Evolutionary conservation across 1,140 invertebrate species (phyloP).

Genomic region (Saccostrea glomerata): DNA sequence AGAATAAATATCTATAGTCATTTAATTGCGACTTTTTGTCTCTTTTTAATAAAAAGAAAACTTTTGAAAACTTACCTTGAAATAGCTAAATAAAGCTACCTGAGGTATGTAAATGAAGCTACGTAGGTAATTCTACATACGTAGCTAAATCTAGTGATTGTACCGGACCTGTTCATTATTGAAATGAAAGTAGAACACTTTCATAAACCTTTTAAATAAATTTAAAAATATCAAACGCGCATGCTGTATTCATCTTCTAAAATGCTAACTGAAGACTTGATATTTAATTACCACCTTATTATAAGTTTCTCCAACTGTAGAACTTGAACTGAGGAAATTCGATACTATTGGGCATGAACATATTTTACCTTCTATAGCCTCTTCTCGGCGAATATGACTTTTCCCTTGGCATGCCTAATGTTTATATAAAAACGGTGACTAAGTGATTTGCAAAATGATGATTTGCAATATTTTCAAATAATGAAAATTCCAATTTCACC

Average conservation of each 20-base stretch:
- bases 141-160: no score
- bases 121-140: no score
- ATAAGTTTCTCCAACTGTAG: no score
- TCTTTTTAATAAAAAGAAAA: no score
- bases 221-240: no score
- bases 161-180: not conserved
- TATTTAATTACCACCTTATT: not conserved
- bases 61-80: no score
- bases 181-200: not conserved
- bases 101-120: no score
- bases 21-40: no score
- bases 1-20: no score
- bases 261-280: not conserved
- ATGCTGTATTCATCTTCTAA: not conserved
- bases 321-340: constrained; percentile 25
- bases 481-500: no score
- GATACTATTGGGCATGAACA: not conserved
- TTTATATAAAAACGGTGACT: not conserved
- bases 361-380: constrained; percentile 10
- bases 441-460: not conserved
- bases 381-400: not conserved
- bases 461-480: not conserved
- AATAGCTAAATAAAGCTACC: no score
- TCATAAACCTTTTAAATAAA: no score
- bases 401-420: constrained; percentile 12